phyloP scores from a whole-genome alignment of 2,888 invertebrate genomes.

The Spilosoma lubricipeda region DNA sequence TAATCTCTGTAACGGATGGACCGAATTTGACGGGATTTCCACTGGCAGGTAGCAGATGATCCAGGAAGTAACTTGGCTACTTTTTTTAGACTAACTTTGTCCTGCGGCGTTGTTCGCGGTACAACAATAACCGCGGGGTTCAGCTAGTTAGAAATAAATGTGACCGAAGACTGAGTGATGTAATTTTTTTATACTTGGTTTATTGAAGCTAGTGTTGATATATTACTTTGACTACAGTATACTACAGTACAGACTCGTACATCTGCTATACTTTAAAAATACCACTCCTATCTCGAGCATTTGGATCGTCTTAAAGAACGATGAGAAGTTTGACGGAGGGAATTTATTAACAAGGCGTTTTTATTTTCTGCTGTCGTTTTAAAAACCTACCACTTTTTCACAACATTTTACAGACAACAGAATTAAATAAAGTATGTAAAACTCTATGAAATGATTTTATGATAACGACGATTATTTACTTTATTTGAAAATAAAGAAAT shows the following conservation, averaged over 20 bases:
- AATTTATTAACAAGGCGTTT: not conserved
- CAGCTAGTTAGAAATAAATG: too few species aligned
- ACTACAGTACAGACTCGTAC: not conserved
- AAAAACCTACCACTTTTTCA: constrained; percentile 25
- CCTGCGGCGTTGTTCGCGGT: too few species aligned
- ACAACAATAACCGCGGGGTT: too few species aligned
- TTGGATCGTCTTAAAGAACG: constrained; percentile 1
- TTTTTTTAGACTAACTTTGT: too few species aligned
- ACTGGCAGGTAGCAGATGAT: too few species aligned
- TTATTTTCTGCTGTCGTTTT: constrained; percentile 23
- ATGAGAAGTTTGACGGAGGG: not conserved
- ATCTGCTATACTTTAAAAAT: not conserved
- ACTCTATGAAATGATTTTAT: not conserved
- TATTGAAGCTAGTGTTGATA: not conserved
- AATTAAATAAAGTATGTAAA: not conserved
- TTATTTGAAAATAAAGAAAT: not conserved
- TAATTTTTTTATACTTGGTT: not conserved
- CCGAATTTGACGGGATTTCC: too few species aligned
- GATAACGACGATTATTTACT: not conserved
- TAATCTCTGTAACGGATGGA: too few species aligned
- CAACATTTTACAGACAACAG: too few species aligned
- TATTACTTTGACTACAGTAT: too few species aligned
- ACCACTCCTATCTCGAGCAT: not conserved
- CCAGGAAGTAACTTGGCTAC: too few species aligned
- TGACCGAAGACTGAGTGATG: too few species aligned